Base-by-base conservation (phyloP, 1,140 invertebrate species). In the Bombus balteatus region DNA sequence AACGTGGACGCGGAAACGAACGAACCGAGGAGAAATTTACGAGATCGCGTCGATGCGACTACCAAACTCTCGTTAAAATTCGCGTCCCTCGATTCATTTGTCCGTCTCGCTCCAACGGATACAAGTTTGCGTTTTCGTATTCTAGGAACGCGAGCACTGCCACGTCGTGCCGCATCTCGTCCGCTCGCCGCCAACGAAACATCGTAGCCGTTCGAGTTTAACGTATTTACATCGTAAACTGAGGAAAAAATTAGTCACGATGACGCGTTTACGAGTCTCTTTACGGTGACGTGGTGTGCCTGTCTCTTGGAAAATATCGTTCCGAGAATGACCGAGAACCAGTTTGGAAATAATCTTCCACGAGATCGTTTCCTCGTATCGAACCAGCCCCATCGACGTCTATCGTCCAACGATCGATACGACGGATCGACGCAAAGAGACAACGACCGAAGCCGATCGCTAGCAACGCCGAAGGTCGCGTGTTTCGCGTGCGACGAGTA, bases 51-150 rank as follows among this genome's bases (percentile, higher is more conserved):
- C 18, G 18, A 53, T 22, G 5, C 18, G 47, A 53, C 18, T 91
- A 90, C 87, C 88, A 86, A 92, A 92, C 90, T 86, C 89, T 91
- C 91, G 89, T 92, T 92, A 92, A 92, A 91, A 92, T 92, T 92
- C 88, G 91, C 90, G 28, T 13, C 10, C 1, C 59, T n/a, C 59
- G 59, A 59, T 59, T 28, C 76, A 0, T 13, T 3, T 28, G 39
- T 34, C 3, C 71, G 25, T 25, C 32, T 57, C 28, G 25, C 57
- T 62, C 28, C 10, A 4, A 4, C 59, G 18, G 5, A 53, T 8
- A 0, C 0, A 53, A 53, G 47, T 53, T 22, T 22, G 47, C 47
- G 18, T 1, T 53, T 53, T 53, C 47, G 47, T 53, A 53, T 53
- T 53, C 47, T 22, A 53, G 18, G 18, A 53, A 53, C 1, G 47